Evolutionary conservation across 2,113 vertebrate species (phyloP), one percentile per base, ranked within the genome.

Genomic region (Paradoxurus hermaphroditus): DNA sequence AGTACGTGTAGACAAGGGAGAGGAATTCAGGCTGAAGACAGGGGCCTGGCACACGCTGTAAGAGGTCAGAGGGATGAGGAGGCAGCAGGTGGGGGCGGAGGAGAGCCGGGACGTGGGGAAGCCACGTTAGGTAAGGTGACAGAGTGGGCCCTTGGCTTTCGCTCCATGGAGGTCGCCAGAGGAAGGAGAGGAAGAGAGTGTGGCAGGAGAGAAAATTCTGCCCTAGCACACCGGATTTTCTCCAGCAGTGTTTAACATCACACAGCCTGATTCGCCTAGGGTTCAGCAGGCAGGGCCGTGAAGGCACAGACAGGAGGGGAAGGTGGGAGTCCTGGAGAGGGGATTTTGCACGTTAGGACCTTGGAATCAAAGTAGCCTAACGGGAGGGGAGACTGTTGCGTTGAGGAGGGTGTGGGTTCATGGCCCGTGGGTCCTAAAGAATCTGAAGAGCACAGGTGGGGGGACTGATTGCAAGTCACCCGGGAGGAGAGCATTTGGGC

Each of bases 71-170:
- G 62, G 11, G 34, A 36, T 1, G 19, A 56, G 23, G 39, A 62
- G 36, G 21, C 25, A 73, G 27, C 59, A 12, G 67, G 2, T 2
- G 25, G 29, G 39, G 25, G 12, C 1, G 77, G 68, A n/a, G 49
- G 59, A 11, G 51, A 53, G 4, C 15, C 34, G 21, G 16, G 25
- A 31, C 16, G 0, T 1, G 31, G n/a, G 82, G 1, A 36, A 4
- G 21, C 27, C n/a, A 23, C 23, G 0, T 23, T 21, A 41, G 49
- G 34, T 63, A 23, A 65, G 59, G 18, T 1, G 15, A 90, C 25
- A 70, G 46, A 1, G 34, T 0, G 1, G 18, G 27, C 0, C 1
- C 0, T 21, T 31, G 34, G 23, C 44, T 87, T 78, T 36, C 51
- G 25, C 11, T 59, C n/a, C 27, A 1, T 3, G 49, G 67, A 34